These are phyloP conservation scores for Temnothorax longispinosus DNA, from an alignment of 1,140 invertebrate species.

Conservation along the genomic window DNA sequence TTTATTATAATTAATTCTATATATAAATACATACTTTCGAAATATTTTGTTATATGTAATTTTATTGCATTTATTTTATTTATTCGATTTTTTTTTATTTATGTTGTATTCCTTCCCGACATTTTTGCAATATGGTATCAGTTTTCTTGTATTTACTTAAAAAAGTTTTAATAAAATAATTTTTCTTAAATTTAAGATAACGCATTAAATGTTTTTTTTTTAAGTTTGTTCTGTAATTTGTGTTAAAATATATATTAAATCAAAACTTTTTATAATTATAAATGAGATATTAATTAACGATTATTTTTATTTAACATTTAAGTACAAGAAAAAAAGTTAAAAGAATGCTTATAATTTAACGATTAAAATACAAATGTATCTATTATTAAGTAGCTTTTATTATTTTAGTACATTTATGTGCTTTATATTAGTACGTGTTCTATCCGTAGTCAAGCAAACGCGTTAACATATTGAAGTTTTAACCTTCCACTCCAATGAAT, in stretches of 20 bases:
- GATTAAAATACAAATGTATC: not conserved
- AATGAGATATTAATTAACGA: not conserved
- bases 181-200: not conserved
- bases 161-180: not conserved
- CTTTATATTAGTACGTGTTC: not conserved
- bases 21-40: too few relatives aligned
- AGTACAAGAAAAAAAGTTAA: not conserved
- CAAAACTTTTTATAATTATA: not conserved
- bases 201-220: not conserved
- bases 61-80: too few relatives aligned
- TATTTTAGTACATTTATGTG: not conserved
- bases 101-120: too few relatives aligned
- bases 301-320: not conserved
- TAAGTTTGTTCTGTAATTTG: not conserved
- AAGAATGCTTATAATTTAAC: not conserved
- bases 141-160: not conserved
- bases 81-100: too few relatives aligned
- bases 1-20: too few relatives aligned
- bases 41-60: too few relatives aligned
- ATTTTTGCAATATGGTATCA: not conserved
- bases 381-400: not conserved
- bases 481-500: not conserved
- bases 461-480: not conserved
- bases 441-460: not conserved
- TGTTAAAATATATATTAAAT: not conserved